phyloP scores from a whole-genome alignment of 2,888 invertebrate genomes.

The Uropetala carovei region DNA sequence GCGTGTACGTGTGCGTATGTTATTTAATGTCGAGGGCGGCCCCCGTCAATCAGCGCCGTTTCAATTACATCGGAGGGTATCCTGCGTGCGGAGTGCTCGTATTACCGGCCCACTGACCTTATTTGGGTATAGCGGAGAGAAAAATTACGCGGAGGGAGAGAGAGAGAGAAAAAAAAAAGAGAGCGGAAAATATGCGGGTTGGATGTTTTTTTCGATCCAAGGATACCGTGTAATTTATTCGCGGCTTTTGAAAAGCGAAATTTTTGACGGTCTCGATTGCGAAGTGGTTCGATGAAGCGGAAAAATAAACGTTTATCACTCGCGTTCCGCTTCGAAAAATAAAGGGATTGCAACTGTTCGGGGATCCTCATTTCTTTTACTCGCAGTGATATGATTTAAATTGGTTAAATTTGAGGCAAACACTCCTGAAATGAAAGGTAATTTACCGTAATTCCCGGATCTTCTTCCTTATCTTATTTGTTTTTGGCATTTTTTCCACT shows the following conservation, averaged over 20 bases:
- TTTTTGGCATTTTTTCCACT: no score
- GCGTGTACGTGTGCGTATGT: background rate
- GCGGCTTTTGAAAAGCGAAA: background rate
- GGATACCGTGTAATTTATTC: constrained; percentile 7
- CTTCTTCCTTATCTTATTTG: no score
- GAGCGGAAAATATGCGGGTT: background rate
- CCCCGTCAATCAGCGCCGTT: background rate
- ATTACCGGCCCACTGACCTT: constrained; percentile 47
- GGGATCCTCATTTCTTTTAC: no score
- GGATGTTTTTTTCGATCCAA: background rate
- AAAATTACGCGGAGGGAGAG: background rate
- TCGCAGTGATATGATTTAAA: no score
- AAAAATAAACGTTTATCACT: no score
- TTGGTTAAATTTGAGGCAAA: no score
- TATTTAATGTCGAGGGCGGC: background rate
- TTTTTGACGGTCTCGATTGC: background rate
- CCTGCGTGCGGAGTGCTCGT: background rate
- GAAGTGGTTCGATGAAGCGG: background rate
- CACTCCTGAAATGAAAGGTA: no score
- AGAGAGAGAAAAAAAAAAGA: background rate
- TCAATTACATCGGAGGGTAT: constrained; percentile 10
- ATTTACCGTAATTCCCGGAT: no score
- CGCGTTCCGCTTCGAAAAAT: no score
- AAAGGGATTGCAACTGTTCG: no score
- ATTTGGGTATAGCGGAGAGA: background rate